Evolutionary conservation across 2,797 vertebrate genomes (phyloP).

Genomic region (Florisuga fusca): DNA sequence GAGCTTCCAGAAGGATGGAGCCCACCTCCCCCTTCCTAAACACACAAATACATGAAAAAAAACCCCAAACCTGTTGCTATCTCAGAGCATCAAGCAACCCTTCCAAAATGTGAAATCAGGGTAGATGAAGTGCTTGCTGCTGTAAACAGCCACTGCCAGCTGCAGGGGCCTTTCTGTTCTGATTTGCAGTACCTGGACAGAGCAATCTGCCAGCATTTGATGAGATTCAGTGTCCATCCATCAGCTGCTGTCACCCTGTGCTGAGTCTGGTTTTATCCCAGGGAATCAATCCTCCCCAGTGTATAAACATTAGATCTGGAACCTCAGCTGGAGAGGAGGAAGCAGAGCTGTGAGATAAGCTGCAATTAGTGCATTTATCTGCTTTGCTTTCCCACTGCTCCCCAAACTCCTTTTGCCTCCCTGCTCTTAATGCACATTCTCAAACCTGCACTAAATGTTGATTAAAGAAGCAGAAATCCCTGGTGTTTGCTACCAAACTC

Average conservation of each 20-base stretch:
- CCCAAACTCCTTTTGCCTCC: constrained; percentile 13
- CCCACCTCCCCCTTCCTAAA: background rate
- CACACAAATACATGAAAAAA: background rate
- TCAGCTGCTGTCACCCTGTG: background rate
- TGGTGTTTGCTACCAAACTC: background rate
- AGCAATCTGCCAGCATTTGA: background rate
- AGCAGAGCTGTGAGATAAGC: constrained; percentile 25
- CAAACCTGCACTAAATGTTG: constrained; percentile 36
- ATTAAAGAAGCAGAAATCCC: constrained; percentile 30
- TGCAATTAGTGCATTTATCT: constrained; percentile 54
- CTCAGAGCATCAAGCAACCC: background rate
- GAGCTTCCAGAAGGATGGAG: background rate
- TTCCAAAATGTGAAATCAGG: background rate
- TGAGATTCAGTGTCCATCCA: background rate
- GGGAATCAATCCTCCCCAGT: constrained; percentile 27
- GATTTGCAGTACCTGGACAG: background rate
- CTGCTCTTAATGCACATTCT: background rate
- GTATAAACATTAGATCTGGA: background rate
- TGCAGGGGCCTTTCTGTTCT: background rate
- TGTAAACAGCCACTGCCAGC: background rate
- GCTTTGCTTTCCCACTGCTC: constrained; percentile 31
- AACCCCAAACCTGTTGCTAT: background rate
- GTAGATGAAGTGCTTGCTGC: background rate
- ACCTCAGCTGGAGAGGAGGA: background rate
- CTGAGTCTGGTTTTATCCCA: background rate